phyloP scores from a whole-genome alignment of 2,797 vertebrate genomes.

The Pseudomugil gertrudae region DNA sequence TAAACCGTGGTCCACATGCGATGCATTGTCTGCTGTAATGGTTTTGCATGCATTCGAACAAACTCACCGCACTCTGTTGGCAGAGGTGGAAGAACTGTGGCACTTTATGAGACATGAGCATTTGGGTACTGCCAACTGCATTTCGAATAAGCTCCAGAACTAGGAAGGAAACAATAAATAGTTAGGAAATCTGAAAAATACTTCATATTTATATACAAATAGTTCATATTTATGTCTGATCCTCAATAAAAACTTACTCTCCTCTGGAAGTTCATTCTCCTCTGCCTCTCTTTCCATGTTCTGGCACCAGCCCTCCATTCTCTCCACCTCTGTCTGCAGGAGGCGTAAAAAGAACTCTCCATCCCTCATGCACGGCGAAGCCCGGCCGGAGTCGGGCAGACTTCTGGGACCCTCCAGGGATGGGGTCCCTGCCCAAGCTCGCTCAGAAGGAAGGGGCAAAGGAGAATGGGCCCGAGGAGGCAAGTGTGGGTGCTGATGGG shows the following conservation, averaged over 20 bases:
- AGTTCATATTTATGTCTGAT: constrained; percentile 1
- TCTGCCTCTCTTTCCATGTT: constrained; percentile 97
- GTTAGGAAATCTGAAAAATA: constrained; percentile 25
- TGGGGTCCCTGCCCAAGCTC: constrained; percentile 80
- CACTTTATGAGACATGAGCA: constrained; percentile 98
- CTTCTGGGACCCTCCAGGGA: constrained; percentile 91
- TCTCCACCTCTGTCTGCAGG: constrained; percentile 94
- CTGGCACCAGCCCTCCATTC: constrained; percentile 99
- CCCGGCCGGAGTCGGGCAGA: constrained; percentile 93
- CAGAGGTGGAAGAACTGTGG: constrained; percentile 99
- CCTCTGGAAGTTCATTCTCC: constrained; percentile 94
- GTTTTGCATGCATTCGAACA: constrained; percentile 34
- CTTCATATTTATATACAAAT: no score
- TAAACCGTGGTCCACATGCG: constrained; percentile 20
- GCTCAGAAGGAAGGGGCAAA: constrained; percentile 78
- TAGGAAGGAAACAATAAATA: constrained; percentile 55
- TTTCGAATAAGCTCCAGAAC: constrained; percentile 96
- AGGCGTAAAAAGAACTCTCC: constrained; percentile 97
- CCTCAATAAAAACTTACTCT: constrained; percentile 78
- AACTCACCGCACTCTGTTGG: constrained; percentile 98
- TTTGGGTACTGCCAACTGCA: constrained; percentile 94
- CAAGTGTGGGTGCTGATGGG: constrained; percentile 79
- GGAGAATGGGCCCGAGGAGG: constrained; percentile 81
- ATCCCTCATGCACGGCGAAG: constrained; percentile 93
- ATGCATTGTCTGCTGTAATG: constrained; percentile 27